A percentile compares a stretch with the other conserved stretches of the same genome.
Conservation (phyloP, 2,888 invertebrate species). For the Palloptera scutellata region DNA sequence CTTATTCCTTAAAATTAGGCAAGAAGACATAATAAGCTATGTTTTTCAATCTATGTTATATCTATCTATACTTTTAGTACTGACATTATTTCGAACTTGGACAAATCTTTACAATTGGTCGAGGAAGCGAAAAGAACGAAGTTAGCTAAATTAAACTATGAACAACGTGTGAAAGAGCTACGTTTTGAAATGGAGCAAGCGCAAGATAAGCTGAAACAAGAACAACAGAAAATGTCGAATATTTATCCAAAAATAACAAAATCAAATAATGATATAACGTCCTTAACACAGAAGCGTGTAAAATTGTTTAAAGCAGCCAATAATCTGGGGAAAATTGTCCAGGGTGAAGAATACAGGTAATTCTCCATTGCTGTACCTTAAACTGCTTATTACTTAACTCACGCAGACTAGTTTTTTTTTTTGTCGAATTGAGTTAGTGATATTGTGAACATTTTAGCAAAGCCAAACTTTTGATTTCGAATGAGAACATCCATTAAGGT, state of each 20-base stretch:
- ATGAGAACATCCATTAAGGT: too few species aligned
- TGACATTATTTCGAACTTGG: slow-evolving; percentile 55
- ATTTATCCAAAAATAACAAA: slow-evolving; percentile 58
- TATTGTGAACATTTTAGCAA: too few species aligned
- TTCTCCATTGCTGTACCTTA: slow-evolving; percentile 14
- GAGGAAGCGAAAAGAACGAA: slow-evolving; percentile 54
- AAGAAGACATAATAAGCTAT: slow-evolving; percentile 24
- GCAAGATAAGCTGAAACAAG: slow-evolving; percentile 48
- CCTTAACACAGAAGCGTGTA: slow-evolving; percentile 52
- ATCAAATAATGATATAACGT: slow-evolving; percentile 55
- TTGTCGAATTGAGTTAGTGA: neutral
- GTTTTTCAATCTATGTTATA: neutral
- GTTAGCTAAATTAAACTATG: slow-evolving; percentile 49
- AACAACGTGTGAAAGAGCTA: slow-evolving; percentile 54
- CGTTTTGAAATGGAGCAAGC: slow-evolving; percentile 51
- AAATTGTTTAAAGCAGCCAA: slow-evolving; percentile 54
- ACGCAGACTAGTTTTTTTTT: neutral
- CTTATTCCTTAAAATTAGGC: slow-evolving; percentile 57
- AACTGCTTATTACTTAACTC: too few species aligned
- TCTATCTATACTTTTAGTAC: slow-evolving; percentile 40
- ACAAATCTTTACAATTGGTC: slow-evolving; percentile 57
- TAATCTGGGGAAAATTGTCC: slow-evolving; percentile 51
- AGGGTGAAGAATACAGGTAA: slow-evolving; percentile 51
- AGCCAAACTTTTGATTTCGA: too few species aligned
- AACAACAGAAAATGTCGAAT: slow-evolving; percentile 52